Percentiles rank a stretch among this genome's conserved stretches.
Conservation (phyloP, 2,888 invertebrate species). For the Sympetrum striolatum region DNA sequence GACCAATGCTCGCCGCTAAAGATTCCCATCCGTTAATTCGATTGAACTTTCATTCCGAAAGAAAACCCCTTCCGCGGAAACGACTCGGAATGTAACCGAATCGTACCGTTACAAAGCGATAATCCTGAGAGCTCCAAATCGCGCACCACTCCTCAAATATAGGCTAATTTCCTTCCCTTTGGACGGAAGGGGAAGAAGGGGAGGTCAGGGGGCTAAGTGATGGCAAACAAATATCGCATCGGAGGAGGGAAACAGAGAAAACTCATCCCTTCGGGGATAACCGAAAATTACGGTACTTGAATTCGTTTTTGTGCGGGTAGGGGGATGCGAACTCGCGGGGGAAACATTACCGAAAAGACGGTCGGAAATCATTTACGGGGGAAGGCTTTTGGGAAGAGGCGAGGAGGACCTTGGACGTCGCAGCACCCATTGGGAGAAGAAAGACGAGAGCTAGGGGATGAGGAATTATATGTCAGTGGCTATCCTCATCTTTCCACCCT, state of each 20-base stretch:
- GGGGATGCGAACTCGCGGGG: background rate
- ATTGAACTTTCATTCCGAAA: too few relatives aligned
- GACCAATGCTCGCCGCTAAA: too few relatives aligned
- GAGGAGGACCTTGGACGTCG: background rate
- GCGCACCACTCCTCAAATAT: background rate
- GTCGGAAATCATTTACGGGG: background rate
- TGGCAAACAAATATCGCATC: background rate
- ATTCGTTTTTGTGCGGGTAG: background rate
- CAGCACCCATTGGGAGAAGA: background rate
- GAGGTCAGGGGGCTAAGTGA: background rate
- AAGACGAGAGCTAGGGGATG: background rate
- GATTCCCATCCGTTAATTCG: too few relatives aligned
- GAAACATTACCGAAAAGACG: background rate
- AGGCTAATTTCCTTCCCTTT: background rate
- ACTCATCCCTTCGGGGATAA: background rate
- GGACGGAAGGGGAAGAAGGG: background rate
- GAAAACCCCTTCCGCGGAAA: background rate
- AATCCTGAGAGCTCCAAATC: background rate
- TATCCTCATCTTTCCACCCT: background rate
- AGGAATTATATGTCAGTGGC: background rate
- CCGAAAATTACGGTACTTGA: background rate
- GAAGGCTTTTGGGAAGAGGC: background rate
- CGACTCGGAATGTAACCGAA: background rate
- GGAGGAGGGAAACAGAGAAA: background rate
- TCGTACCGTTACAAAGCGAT: background rate